Evolutionary conservation across 2,113 vertebrate species (phyloP).

Genomic region (Podocnemis expansa): DNA sequence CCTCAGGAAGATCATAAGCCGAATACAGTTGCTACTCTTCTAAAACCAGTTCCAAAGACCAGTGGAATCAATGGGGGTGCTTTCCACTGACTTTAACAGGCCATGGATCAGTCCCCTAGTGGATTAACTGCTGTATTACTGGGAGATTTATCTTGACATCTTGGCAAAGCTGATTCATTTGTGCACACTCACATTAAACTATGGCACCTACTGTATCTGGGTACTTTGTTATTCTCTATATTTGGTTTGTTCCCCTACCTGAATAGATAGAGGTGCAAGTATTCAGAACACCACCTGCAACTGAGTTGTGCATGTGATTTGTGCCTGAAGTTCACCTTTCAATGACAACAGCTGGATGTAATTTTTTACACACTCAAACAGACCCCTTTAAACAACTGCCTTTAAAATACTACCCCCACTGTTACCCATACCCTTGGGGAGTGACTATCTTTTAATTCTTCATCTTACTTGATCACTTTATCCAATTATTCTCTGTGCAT

Average conservation of each 20-base stretch:
- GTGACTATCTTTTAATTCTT: background rate
- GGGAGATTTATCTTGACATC: background rate
- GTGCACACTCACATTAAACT: accelerated
- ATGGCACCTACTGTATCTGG: background rate
- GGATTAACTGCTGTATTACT: background rate
- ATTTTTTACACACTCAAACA: background rate
- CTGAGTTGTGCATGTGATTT: background rate
- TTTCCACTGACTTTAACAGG: background rate
- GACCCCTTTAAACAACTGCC: background rate
- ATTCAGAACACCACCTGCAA: background rate
- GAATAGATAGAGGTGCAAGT: accelerated
- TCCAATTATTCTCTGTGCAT: background rate
- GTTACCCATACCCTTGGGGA: background rate
- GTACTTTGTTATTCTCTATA: background rate
- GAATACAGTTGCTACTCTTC: background rate
- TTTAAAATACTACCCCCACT: background rate
- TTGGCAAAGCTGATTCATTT: background rate
- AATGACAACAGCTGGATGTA: background rate
- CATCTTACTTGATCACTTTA: background rate
- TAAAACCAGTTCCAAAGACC: background rate
- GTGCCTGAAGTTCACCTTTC: background rate
- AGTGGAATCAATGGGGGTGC: background rate
- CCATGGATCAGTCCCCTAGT: background rate
- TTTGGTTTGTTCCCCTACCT: background rate
- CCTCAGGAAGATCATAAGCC: background rate